Base-by-base conservation (phyloP, 2,113 vertebrate genomes). In the Poecilia latipinna region DNA sequence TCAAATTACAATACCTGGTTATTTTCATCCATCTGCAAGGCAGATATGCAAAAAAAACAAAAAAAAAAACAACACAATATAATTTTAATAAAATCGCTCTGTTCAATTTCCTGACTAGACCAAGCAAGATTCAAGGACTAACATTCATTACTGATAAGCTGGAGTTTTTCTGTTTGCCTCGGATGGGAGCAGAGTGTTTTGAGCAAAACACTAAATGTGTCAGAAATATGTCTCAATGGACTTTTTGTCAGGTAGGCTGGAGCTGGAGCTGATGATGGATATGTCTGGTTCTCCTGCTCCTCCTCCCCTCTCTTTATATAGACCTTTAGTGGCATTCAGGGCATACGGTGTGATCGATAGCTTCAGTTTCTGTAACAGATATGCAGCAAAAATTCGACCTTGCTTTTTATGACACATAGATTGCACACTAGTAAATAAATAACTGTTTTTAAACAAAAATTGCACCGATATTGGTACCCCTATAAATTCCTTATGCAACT, bases 261-360 rank as follows among this genome's bases (percentile, higher is more conserved):
- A 15, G 67, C 6, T 51, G 15, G 70, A 68, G 70, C 80, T 81
- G 65, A 90, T 89, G 70, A 82, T 73, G 1, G 79, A n/a, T 0
- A 86, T n/a, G 51, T 0, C 64, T 28, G 82, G 79, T 32, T 26
- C n/a, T 26, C n/a, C 11, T 0, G 60, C 22, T 19, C 0, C 22
- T 78, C 54, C 84, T 77, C 88, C 88, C 26, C 84, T 81, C 73
- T 91, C 87, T 66, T 87, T 87, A 54, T 89, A 88, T 0, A 62
- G 5, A 64, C 61, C 76, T 4, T 89, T 87, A 22, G 80, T 77
- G 11, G 83, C 68, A 57, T 91, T 75, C 68, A 94, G 86, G 0
- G 89, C 64, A 8, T 79, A 85, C 0, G 94, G 94, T 17, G 78
- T 91, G 73, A 95, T 65, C 8, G 94, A 95, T 74, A 88, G 83